These are phyloP conservation scores for Bombus turneri DNA, from an alignment of 1,140 invertebrate genomes.

Conservation along the genomic window DNA sequence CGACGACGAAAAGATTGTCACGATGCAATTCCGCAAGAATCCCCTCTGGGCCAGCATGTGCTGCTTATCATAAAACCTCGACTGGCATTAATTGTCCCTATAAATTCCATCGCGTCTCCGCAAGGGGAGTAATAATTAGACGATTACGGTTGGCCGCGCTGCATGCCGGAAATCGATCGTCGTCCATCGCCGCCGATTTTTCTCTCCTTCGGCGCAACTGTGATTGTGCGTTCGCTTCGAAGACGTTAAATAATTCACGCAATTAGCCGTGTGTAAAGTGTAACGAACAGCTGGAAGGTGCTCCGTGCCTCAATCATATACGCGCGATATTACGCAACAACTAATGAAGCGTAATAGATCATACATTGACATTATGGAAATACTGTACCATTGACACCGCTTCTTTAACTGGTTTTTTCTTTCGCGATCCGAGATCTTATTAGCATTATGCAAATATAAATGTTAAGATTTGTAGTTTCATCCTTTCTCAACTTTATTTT, in stretches of 20 bases:
- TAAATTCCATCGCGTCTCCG: constrained; percentile 58
- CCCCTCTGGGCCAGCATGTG: constrained; percentile 9
- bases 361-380: not conserved
- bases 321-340: not conserved
- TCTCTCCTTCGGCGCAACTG: constrained; percentile 7
- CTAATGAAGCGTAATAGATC: constrained; percentile 1
- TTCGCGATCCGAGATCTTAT: not conserved
- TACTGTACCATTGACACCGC: not conserved
- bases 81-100: constrained; percentile 61
- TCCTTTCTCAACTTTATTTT: not conserved
- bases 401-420: not conserved
- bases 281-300: constrained; percentile 19
- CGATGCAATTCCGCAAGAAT: constrained; percentile 19
- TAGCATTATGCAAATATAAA: not conserved
- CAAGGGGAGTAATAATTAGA: constrained; percentile 64
- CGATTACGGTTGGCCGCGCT: constrained; percentile 43
- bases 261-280: constrained; percentile 28
- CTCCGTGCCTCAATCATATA: not conserved
- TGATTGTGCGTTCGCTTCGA: constrained; percentile 2
- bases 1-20: not conserved
- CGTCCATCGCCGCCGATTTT: constrained; percentile 25
- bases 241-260: constrained; percentile 30
- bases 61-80: constrained; percentile 54
- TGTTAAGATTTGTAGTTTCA: not conserved
- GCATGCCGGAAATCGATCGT: constrained; percentile 62